Conservation (phyloP, 2,888 invertebrate genomes). For the Flabesymbios commensalis region DNA sequence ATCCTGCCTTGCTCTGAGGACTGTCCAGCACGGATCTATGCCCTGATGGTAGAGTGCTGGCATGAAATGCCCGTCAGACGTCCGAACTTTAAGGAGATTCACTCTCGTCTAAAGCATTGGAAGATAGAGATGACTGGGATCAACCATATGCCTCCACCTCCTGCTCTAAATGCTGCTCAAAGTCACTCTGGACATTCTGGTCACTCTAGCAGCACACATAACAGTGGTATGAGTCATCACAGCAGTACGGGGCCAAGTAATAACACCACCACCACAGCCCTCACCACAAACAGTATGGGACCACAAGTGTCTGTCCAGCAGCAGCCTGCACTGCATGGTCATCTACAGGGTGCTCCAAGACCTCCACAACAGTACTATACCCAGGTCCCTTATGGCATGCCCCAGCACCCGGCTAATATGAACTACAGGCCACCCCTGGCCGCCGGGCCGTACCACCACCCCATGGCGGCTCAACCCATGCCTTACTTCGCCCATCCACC, state of each 20-base stretch:
- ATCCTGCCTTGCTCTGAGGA: slow-evolving; percentile 88
- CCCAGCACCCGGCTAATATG: neutral
- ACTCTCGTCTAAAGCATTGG: slow-evolving; percentile 79
- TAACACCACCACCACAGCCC: slow-evolving; percentile 1
- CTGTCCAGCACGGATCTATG: slow-evolving; percentile 89
- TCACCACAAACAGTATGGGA: neutral
- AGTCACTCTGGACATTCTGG: slow-evolving; percentile 13
- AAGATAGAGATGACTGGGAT: slow-evolving; percentile 50
- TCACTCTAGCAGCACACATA: slow-evolving; percentile 18
- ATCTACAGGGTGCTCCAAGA: too few relatives aligned
- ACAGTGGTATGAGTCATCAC: slow-evolving; percentile 26
- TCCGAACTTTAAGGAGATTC: slow-evolving; percentile 87
- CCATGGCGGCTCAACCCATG: too few relatives aligned
- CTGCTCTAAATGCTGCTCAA: slow-evolving; percentile 34
- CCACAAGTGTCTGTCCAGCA: neutral
- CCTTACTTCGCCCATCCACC: too few relatives aligned
- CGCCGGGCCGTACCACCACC: neutral
- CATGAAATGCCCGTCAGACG: slow-evolving; percentile 88
- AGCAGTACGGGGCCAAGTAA: neutral
- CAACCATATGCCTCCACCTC: slow-evolving; percentile 47
- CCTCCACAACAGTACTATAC: neutral
- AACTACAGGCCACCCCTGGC: neutral
- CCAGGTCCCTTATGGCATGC: neutral
- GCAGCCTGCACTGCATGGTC: too few relatives aligned
- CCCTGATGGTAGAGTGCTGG: slow-evolving; percentile 98